phyloP scores from a whole-genome alignment of 2,113 vertebrate species.

The Galemys pyrenaicus region DNA sequence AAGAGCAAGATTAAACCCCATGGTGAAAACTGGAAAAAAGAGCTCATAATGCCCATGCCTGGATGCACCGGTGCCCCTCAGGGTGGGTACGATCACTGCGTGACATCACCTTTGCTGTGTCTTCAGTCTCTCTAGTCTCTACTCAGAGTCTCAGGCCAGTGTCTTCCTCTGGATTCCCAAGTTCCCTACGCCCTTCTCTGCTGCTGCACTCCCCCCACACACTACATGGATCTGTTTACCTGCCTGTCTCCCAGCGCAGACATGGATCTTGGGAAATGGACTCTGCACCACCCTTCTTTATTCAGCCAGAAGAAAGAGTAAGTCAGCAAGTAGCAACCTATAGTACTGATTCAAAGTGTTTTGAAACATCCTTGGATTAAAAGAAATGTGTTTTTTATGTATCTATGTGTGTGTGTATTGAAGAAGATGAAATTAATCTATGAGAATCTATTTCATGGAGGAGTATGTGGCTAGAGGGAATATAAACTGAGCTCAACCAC shows the following conservation, averaged over 20 bases:
- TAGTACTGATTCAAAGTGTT: background rate
- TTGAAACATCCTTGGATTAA: background rate
- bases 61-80: background rate
- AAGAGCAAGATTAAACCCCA: background rate
- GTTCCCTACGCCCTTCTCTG: no score
- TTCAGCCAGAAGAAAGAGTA: background rate
- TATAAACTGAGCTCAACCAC: background rate
- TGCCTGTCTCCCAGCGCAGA: no score
- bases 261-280: background rate
- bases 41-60: background rate
- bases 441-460: background rate
- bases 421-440: background rate
- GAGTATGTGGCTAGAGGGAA: background rate
- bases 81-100: background rate
- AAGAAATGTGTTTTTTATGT: background rate
- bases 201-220: fast-evolving
- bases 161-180: background rate
- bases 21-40: background rate
- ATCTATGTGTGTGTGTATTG: background rate
- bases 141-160: background rate
- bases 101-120: fast-evolving
- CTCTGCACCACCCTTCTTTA: background rate
- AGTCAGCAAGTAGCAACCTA: background rate
- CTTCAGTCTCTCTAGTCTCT: background rate
- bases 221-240: fast-evolving